These are phyloP conservation scores for Rhinogobius similis DNA, from an alignment of 2,113 vertebrate genomes.

Conservation along the genomic window DNA sequence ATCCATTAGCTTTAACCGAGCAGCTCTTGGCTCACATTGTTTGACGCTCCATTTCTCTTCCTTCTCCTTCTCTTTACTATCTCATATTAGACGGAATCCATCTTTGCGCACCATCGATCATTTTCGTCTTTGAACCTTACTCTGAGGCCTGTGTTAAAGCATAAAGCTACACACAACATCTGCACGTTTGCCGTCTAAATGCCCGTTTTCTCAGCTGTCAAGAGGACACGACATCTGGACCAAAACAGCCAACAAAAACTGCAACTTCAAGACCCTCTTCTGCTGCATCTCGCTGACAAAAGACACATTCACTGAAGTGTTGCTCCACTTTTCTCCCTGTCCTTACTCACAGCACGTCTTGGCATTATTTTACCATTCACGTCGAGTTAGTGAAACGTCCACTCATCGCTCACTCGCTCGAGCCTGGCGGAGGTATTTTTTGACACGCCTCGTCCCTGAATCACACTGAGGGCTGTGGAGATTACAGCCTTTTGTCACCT, in stretches of 20 bases:
- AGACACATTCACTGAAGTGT: constrained; percentile 45
- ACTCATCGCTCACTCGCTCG: constrained; percentile 73
- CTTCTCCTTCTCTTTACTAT: constrained; percentile 27
- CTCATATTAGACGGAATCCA: constrained; percentile 43
- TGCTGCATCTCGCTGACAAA: constrained; percentile 34
- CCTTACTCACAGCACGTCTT: constrained; percentile 34
- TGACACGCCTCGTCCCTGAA: constrained; percentile 72
- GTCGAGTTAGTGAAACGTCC: constrained; percentile 68
- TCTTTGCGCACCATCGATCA: constrained; percentile 57
- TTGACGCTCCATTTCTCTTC: constrained; percentile 42
- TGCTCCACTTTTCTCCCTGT: constrained; percentile 27
- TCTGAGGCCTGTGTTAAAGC: constrained; percentile 45
- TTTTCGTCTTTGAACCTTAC: constrained; percentile 39
- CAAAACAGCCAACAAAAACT: constrained; percentile 39
- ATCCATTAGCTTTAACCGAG: constrained; percentile 33
- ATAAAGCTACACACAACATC: constrained; percentile 22
- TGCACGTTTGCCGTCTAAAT: constrained; percentile 17
- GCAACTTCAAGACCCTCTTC: constrained; percentile 39
- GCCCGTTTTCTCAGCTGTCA: constrained; percentile 50
- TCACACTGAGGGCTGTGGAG: constrained; percentile 51
- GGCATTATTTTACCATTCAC: constrained; percentile 65
- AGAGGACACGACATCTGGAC: constrained; percentile 52
- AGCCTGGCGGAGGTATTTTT: constrained; percentile 65
- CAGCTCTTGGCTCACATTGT: constrained; percentile 29
- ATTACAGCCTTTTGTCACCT: constrained; percentile 78